phyloP scores from a whole-genome alignment of 2,113 vertebrate species.

The Neodontobutis hainanensis region DNA sequence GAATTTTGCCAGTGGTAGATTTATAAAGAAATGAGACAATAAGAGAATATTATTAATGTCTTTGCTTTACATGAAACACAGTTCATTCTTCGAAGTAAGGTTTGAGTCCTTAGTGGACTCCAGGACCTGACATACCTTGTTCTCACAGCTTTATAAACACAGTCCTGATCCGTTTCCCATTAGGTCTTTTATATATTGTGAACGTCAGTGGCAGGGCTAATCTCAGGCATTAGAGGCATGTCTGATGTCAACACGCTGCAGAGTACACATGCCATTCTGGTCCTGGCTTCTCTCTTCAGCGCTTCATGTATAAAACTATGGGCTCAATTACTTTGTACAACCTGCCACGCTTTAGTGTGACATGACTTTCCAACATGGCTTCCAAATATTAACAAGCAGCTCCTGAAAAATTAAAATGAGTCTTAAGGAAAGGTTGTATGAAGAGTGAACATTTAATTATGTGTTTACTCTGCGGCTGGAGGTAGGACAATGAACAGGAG shows the following conservation, averaged over 20 bases:
- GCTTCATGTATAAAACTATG: constrained; percentile 13
- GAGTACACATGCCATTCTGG: neutral
- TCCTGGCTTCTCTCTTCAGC: constrained; percentile 28
- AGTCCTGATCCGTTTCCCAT: neutral
- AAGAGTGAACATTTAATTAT: constrained; percentile 44
- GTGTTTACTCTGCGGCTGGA: constrained; percentile 24
- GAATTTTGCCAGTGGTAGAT: no score
- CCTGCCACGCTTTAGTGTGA: neutral
- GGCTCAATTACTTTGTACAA: neutral
- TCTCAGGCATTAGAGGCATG: neutral
- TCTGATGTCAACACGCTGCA: neutral
- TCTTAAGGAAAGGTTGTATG: neutral
- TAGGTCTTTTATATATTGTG: neutral
- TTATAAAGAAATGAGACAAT: no score
- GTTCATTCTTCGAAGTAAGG: no score
- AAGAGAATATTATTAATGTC: no score
- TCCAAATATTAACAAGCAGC: neutral
- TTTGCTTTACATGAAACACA: no score
- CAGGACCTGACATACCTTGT: neutral
- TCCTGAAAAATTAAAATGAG: neutral
- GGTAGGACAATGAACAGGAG: constrained; percentile 17
- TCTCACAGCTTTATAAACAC: neutral
- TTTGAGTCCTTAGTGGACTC: neutral
- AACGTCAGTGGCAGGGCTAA: neutral
- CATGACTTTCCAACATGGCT: neutral